Evolutionary conservation across 2,797 vertebrate genomes (phyloP), one percentile per base, ranked within the genome.

Genomic region (Lates japonicus): DNA sequence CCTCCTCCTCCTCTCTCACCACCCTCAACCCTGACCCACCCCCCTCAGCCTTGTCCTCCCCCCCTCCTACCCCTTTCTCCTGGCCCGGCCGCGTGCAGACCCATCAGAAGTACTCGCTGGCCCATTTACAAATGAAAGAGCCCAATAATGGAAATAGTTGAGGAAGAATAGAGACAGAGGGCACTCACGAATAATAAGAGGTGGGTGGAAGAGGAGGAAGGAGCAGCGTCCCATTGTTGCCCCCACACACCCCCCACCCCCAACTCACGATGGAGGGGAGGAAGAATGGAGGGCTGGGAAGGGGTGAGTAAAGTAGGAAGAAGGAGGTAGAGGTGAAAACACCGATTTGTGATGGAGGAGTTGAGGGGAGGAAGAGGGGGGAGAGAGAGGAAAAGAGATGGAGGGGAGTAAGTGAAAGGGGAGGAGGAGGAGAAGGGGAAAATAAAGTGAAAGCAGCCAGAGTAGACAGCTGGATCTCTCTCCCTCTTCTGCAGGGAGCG

Each of bases 61-160:
- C 42, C 65, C 61, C 76, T 41, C 79, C 72, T 37, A 70, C 58
- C 78, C 74, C 90, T 89, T 80, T 83, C 83, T 81, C 71, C 91
- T 94, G 92, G 95, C 92, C 90, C 80, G 82, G 87, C 92, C 87
- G 76, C 37, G 31, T 80, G 90, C 92, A 94, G 94, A 93, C 90
- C 92, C 93, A 95, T 95, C 93, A 94, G 90, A 90, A 92, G 93
- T 93, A 94, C n/a, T 94, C 93, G 88, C 92, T 92, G 93, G 93
- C 90, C 88, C 93, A 95, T 95, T 95, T 95, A 95, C 94, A 95
- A 95, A 90, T 95, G 93, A 95, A 95, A 95, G 93, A 88, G 80
- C 62, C 75, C 90, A 94, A 95, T 94, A 95, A 95, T 95, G 94
- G n/a, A n/a, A n/a, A n/a, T n/a, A n/a, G n/a, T n/a, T n/a, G n/a